These are phyloP conservation scores for Tragulus kanchil DNA, from an alignment of 2,113 vertebrate genomes.

Conservation along the genomic window DNA sequence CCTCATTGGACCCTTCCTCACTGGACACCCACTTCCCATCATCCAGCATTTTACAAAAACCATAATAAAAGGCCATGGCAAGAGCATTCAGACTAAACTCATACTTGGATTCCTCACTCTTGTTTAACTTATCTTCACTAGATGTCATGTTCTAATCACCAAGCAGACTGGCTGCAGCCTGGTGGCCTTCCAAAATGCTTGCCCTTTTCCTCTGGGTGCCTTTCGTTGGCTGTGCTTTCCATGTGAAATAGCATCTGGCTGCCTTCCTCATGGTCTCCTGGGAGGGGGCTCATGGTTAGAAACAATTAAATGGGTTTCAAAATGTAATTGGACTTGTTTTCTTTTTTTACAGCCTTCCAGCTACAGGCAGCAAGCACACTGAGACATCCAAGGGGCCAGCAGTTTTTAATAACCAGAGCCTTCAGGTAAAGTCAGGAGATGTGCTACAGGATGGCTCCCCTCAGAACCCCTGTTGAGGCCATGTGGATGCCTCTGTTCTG, in stretches of 20 bases:
- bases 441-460: not conserved
- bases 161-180: not conserved
- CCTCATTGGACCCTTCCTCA: no score
- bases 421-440: not conserved
- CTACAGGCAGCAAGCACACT: not conserved
- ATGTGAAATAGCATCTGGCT: not conserved
- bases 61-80: not conserved
- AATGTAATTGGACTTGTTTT: not conserved
- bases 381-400: not conserved
- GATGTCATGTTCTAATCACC: not conserved
- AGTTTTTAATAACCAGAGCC: not conserved
- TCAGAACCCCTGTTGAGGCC: not conserved
- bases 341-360: not conserved
- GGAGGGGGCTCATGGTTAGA: not conserved
- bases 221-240: not conserved
- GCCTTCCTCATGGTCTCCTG: not conserved
- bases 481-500: not conserved
- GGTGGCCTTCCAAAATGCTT: not conserved
- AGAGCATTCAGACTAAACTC: not conserved
- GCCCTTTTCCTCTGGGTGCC: fast-evolving
- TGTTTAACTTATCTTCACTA: not conserved
- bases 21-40: not conserved
- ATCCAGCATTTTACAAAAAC: not conserved
- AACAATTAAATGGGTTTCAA: not conserved
- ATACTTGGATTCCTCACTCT: not conserved